These are phyloP conservation scores for Panthera leo DNA, from an alignment of 2,113 vertebrate species.

Conservation along the genomic window DNA sequence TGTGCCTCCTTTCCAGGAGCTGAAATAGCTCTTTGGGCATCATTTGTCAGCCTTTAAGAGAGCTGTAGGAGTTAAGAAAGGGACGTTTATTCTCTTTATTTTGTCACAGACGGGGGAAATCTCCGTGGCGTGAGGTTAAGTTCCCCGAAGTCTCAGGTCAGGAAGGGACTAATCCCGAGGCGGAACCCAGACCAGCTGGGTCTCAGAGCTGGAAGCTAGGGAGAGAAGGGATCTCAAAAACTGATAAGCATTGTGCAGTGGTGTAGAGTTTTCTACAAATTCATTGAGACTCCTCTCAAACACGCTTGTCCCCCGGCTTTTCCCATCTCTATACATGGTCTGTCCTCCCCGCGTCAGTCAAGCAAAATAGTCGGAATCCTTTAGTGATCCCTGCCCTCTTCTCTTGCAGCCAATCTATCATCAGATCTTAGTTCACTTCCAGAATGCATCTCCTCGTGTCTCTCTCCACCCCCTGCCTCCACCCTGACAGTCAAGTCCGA, in stretches of 20 bases:
- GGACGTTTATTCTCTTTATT: neutral
- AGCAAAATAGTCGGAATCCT: neutral
- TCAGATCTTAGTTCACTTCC: neutral
- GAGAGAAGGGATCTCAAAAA: neutral
- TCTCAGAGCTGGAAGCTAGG: neutral
- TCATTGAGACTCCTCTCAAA: neutral
- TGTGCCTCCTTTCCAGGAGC: neutral
- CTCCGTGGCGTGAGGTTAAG: neutral
- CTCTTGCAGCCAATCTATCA: neutral
- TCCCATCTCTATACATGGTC: neutral
- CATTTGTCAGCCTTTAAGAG: neutral
- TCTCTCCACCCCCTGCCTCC: neutral
- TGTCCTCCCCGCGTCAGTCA: neutral
- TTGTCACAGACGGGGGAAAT: neutral
- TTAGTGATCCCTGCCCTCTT: neutral
- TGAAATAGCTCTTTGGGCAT: neutral
- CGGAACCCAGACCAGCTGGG: neutral
- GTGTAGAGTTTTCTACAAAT: neutral
- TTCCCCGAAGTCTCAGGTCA: neutral
- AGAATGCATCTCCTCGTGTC: neutral
- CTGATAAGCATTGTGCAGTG: neutral
- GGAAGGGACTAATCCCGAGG: neutral
- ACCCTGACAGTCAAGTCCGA: neutral
- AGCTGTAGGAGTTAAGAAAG: neutral
- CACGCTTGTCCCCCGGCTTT: neutral